Conservation (phyloP, 2,113 vertebrate species). For the Orientallactaga bullata region DNA sequence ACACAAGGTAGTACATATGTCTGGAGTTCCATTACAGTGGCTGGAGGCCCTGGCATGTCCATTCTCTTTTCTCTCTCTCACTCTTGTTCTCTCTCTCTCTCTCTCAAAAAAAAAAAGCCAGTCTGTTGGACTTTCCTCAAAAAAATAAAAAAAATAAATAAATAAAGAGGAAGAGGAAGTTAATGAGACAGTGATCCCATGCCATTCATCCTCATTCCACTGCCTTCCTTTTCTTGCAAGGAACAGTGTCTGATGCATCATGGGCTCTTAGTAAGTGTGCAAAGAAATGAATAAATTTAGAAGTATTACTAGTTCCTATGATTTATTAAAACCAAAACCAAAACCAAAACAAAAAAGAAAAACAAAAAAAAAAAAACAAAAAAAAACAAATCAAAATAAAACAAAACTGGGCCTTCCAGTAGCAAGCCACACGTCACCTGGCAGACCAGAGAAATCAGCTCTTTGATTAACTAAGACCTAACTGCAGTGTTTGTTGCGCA, state of each 20-base stretch:
- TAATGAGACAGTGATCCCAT: not conserved
- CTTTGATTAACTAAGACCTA: constrained; percentile 7
- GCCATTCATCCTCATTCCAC: not conserved
- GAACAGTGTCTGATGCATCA: not conserved
- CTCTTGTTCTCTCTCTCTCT: no score
- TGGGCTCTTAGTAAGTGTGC: constrained; percentile 2
- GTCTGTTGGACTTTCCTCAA: no score
- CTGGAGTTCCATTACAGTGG: no score
- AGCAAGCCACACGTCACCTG: not conserved
- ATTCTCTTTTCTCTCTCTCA: no score
- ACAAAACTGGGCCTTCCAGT: not conserved
- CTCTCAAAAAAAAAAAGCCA: no score
- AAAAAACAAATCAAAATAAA: not conserved
- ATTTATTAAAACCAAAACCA: not conserved
- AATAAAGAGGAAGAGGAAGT: not conserved
- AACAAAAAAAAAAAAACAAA: not conserved
- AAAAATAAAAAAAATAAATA: no score
- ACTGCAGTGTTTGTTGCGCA: not conserved
- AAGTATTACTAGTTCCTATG: not conserved
- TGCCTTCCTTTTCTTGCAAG: not conserved
- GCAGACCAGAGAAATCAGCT: not conserved
- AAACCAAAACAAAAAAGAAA: not conserved
- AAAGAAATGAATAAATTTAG: not conserved
- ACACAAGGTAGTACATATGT: no score
- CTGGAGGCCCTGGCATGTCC: no score